Conservation (phyloP, 2,797 vertebrate species). For the Streptopelia turtur region DNA sequence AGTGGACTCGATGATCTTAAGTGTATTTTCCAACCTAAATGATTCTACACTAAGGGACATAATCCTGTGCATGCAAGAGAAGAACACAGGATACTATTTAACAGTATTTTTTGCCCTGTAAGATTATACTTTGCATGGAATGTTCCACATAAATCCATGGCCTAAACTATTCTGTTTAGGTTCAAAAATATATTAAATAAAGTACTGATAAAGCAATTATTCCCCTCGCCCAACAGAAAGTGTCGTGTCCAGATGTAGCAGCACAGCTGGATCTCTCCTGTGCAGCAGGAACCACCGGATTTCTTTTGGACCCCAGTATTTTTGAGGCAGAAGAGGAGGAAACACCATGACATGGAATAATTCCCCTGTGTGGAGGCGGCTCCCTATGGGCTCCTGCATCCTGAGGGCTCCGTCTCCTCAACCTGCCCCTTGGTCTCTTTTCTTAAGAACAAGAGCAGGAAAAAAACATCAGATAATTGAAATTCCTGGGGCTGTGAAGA, state of each 20-base stretch:
- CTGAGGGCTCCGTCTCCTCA: not conserved
- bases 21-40: too few relatives aligned
- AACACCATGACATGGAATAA: not conserved
- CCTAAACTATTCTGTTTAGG: not conserved
- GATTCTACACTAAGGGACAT: not conserved
- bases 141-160: not conserved
- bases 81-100: not conserved
- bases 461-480: not conserved
- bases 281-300: not conserved
- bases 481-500: not conserved
- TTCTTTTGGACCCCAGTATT: too few relatives aligned
- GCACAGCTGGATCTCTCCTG: not conserved
- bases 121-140: not conserved
- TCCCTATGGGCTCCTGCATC: not conserved
- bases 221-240: not conserved
- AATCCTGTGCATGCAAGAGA: not conserved
- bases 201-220: not conserved
- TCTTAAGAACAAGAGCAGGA: not conserved
- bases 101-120: not conserved
- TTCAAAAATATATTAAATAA: not conserved
- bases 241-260: not conserved
- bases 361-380: not conserved
- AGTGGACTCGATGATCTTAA: too few relatives aligned
- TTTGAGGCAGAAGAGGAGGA: not conserved
- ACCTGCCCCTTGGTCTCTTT: not conserved